Evolutionary conservation across 2,113 vertebrate genomes (phyloP), one percentile per base, ranked within the genome.

Genomic region (Apistogramma diplotaenia): DNA sequence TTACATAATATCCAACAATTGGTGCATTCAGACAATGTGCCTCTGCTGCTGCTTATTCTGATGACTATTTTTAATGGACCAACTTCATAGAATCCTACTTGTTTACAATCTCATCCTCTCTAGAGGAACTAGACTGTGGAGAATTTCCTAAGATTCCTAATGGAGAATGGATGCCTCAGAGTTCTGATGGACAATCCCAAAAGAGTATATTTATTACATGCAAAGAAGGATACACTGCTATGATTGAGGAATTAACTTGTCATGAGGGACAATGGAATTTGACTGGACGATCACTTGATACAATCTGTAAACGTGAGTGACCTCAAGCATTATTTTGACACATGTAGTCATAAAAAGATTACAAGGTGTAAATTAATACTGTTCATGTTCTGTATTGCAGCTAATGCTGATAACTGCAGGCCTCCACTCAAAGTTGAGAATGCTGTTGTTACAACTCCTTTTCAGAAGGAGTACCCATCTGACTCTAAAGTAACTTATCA

Each of bases 251-350:
- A 0, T 8, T 88, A 2, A 75, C 1, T 8, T 94, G 93, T 77
- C 0, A 0, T 0, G 2, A 74, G 0, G 91, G 90, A 60, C 2
- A 11, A 12, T 93, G 91, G 93, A 0, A 9, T n/a, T 8, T 13
- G 8, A 1, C 5, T 6, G 12, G 4, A 16, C 1, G 0, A 7
- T 1, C 8, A 2, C 12, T 29, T 2, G 1, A 25, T 13, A 2
- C 2, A 0, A 49, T 89, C n/a, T 94, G 92, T 27, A 1, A 0
- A 79, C 15, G 91, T 94, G 76, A 91, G 92, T 86, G 8, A 21
- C 11, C 6, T 23, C 0, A 37, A 37, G 0, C 59, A 61, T 61
- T 35, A n/a, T n/a, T 35, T 40, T 40, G 11, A 2, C 4, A 35
- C 9, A n/a, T 6, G 13, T 43, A 25, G 23, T 40, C 4, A 40